Evolutionary conservation across 1,140 invertebrate genomes (phyloP).

Genomic region (Ostrea edulis): DNA sequence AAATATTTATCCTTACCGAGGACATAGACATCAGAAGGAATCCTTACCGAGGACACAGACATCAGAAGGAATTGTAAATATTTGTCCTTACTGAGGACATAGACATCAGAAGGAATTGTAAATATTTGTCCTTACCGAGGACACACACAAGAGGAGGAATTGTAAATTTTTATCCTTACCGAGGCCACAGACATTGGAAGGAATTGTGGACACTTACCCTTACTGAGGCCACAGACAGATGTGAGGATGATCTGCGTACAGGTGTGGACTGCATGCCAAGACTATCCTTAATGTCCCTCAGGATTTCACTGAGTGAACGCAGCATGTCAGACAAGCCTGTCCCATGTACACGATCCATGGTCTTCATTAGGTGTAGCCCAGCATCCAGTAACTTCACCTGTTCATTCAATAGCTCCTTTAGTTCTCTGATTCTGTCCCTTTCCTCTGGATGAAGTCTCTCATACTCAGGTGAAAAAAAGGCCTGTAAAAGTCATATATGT

Average conservation of each 20-base stretch:
- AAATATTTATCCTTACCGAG: too few species aligned
- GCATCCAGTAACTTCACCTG: constrained; percentile 9
- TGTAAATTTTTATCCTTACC: not conserved
- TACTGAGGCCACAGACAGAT: constrained; percentile 10
- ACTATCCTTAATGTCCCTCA: constrained; percentile 28
- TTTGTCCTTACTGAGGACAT: not conserved
- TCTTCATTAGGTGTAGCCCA: constrained; percentile 28
- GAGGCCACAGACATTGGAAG: not conserved
- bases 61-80: not conserved
- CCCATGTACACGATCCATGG: constrained; percentile 8
- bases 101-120: not conserved
- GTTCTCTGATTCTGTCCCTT: constrained; percentile 56
- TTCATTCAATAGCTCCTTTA: constrained; percentile 57
- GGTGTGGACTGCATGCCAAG: not conserved
- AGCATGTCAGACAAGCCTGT: constrained; percentile 23
- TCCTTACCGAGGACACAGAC: too few species aligned
- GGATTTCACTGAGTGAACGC: not conserved
- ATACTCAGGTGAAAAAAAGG: constrained; percentile 74
- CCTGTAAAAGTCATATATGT: constrained; percentile 59
- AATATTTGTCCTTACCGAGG: not conserved
- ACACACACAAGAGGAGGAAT: not conserved
- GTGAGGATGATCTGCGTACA: not conserved
- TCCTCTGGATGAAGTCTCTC: constrained; percentile 65
- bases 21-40: too few species aligned
- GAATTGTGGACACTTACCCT: not conserved